Conservation (phyloP, 2,797 vertebrate genomes). For the Oophaga sylvatica region DNA sequence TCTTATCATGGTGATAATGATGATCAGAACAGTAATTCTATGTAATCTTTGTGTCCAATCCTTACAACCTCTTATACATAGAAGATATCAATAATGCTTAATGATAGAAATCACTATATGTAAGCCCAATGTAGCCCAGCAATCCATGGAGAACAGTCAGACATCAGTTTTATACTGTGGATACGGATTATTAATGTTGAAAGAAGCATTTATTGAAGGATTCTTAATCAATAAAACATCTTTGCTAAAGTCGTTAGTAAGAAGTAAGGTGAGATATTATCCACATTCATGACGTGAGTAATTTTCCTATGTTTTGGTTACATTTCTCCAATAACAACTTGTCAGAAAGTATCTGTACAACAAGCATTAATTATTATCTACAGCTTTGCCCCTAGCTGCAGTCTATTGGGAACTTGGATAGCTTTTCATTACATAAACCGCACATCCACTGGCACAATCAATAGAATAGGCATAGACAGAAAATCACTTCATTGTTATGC, state of each 20-base stretch:
- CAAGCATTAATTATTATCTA: constrained; percentile 27
- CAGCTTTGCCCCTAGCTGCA: constrained; percentile 10
- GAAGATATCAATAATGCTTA: neutral
- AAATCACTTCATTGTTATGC: constrained; percentile 22
- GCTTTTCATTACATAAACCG: constrained; percentile 22
- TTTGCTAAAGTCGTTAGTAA: neutral
- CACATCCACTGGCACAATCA: constrained; percentile 15
- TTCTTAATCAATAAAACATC: neutral
- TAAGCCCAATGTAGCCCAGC: neutral
- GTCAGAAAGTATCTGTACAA: neutral
- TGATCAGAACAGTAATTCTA: too few relatives aligned
- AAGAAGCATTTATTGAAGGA: neutral
- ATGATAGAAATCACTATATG: neutral
- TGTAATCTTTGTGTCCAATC: neutral
- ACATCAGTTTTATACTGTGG: neutral
- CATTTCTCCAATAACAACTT: constrained; percentile 10
- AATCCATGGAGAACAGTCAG: neutral
- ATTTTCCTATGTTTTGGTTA: neutral
- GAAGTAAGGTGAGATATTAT: neutral
- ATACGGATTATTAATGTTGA: neutral
- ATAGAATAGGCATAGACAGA: constrained; percentile 25
- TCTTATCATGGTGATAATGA: too few relatives aligned
- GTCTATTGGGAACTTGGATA: neutral
- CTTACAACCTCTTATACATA: neutral
- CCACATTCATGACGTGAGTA: neutral